Evolutionary conservation across 2,113 vertebrate genomes (phyloP), one percentile per base, ranked within the genome.

Genomic region (Gnathonemus longibarbis): DNA sequence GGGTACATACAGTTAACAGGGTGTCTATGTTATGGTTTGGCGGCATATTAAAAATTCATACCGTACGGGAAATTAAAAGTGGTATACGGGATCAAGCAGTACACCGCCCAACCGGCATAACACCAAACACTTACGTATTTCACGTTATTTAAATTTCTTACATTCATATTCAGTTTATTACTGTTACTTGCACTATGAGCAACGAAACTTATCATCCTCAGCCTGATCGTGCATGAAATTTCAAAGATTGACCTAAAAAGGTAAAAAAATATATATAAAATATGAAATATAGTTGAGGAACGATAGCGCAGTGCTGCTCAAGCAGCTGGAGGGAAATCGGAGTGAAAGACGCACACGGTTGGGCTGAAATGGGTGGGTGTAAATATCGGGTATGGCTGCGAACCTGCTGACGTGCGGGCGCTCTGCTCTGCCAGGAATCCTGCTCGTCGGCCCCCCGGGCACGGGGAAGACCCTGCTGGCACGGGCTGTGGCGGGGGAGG

Each of bases 391-490:
- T 6, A 1, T 17, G 5, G 3, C 17, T 8, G 15, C 0, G 0
- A 1, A 77, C 70, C 70, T 17, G 74, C 35, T 77, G 74, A 77
- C 74, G 6, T 1, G 15, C 0, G 74, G 74, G 17, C 17, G 74
- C 19, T 35, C 74, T 17, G 11, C 3, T 35, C 74, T 17, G 11
- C 3, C n/a, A 99, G 98, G 98, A 27, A 97, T 99, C 91, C 93
- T 99, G 84, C 95, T 99, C 88, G 96, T 99, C 50, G 98, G 98
- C 13, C 98, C 98, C 56, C 98, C 98, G 13, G 98, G 98, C 3
- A 99, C 98, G 1, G 98, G 98, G 89, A 99, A 99, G 94, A 99
- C 98, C 0, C 97, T 99, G 39, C 95, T 99, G 84, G 98, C 98
- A 4, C 95, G 98, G 92, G 98, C 98, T 0, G 98, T 99, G 91